Base-by-base conservation (phyloP, 1,140 invertebrate species). In the Phortica variegata region DNA sequence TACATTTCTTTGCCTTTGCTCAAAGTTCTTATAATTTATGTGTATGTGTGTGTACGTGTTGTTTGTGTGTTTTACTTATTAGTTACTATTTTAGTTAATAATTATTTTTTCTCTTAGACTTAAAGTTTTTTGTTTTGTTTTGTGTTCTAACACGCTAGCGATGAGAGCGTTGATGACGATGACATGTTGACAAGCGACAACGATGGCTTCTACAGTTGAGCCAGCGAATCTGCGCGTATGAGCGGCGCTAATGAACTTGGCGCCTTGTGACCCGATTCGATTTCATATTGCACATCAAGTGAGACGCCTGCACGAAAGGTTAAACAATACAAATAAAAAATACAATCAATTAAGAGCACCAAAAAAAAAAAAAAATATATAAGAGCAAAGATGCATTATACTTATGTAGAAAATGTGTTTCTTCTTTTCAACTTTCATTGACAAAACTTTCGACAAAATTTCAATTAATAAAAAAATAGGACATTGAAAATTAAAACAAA, bases 171-270 rank as follows among this genome's bases (percentile, higher is more conserved):
- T n/a, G n/a, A n/a, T n/a, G n/a, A n/a, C n/a, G n/a, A n/a, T n/a
- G n/a, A n/a, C n/a, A n/a, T n/a, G n/a, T n/a, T n/a, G 12, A 12
- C 26, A 29, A 29, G 6, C 6, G 6, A 29, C 42, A 29, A 45
- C 12, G 4, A n/a, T 4, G 4, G 13, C 33, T 12, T 63, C 81
- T 82, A 86, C 77, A 87, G 83, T 49, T 83, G 84, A 42, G 85
- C 85, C 31, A 85, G 82, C 16, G 85, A 85, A 73, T 87, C 85
- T 29, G 86, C 83, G 75, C 82, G 87, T 82, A 90, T 89, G 62
- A 90, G 80, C 33, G 88, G 88, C 55, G 88, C 88, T 68, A 90
- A 78, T 18, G 88, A 84, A 58, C 87, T 88, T 47, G 87, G 82
- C 52, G 87, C 85, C 56, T 86, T 85, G 60, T 85, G 84, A 34